A percentile compares a stretch with the other conserved stretches of the same genome.
Conservation (phyloP, 2,888 invertebrate genomes). For the Megastigmus dorsalis region DNA sequence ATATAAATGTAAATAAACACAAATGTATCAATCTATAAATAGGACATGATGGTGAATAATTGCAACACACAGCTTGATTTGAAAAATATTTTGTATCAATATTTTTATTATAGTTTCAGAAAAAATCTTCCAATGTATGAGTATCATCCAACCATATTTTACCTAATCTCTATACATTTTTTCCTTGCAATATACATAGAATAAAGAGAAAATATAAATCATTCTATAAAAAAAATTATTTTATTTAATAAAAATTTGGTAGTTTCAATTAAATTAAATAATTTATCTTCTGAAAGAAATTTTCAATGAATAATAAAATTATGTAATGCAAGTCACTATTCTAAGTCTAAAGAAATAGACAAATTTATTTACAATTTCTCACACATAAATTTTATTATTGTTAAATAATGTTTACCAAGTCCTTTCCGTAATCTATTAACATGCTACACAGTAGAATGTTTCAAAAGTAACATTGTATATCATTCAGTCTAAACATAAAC, state of each 20-base stretch:
- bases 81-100: too few species aligned
- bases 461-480: not conserved
- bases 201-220: not conserved
- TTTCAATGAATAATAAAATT: slow-evolving; percentile 3
- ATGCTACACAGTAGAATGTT: slow-evolving; percentile 31
- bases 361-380: slow-evolving; percentile 24
- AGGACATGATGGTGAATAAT: too few species aligned
- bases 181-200: not conserved
- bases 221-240: not conserved
- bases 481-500: too few species aligned
- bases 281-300: too few species aligned
- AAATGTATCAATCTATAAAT: too few species aligned
- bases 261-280: not conserved
- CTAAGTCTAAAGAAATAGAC: not conserved
- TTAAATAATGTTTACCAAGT: not conserved
- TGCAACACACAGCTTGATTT: too few species aligned
- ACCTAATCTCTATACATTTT: too few species aligned
- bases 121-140: too few species aligned
- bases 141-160: too few species aligned
- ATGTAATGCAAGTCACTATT: too few species aligned
- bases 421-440: not conserved
- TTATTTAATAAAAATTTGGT: not conserved
- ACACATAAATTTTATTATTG: not conserved
- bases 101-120: too few species aligned
- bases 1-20: too few species aligned